Evolutionary conservation across 2,113 vertebrate species (phyloP).

Genomic region (Lophura nycthemera): DNA sequence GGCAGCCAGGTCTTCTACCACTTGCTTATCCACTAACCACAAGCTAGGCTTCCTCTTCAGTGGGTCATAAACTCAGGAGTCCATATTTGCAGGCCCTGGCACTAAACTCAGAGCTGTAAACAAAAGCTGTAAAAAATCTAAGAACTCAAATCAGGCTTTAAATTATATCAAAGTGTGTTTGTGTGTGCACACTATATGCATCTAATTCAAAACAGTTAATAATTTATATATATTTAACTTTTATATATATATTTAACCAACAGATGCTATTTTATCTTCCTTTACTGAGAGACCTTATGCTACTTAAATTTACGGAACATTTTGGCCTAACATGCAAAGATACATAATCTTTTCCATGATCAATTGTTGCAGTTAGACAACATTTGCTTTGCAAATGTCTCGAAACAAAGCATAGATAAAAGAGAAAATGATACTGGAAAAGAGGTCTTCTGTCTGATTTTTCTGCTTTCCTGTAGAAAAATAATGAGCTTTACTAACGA

Average conservation of each 20-base stretch:
- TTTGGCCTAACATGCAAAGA: not conserved
- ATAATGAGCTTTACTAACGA: rapidly evolving
- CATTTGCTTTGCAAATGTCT: not conserved
- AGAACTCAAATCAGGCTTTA: not conserved
- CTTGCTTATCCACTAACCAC: not conserved
- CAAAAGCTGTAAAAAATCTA: not conserved
- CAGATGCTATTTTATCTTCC: not conserved
- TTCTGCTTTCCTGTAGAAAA: not conserved
- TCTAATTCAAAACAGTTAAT: not conserved
- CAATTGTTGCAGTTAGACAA: not conserved
- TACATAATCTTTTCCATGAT: not conserved
- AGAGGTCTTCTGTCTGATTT: not conserved
- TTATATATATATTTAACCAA: not conserved
- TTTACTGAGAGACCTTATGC: not conserved
- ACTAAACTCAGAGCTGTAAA: not conserved
- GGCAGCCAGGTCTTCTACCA: not conserved
- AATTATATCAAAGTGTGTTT: no score
- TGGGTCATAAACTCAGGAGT: not conserved
- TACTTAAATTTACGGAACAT: not conserved
- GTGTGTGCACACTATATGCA: no score
- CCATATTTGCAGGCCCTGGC: not conserved
- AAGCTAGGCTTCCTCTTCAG: not conserved
- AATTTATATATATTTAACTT: not conserved
- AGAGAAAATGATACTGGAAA: rapidly evolving
- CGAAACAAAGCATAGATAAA: not conserved